A percentile compares a stretch with the other conserved stretches of the same genome.
These are phyloP conservation scores for Vollenhovia emeryi DNA, from an alignment of 1,140 invertebrate species.

Conservation along the genomic window DNA sequence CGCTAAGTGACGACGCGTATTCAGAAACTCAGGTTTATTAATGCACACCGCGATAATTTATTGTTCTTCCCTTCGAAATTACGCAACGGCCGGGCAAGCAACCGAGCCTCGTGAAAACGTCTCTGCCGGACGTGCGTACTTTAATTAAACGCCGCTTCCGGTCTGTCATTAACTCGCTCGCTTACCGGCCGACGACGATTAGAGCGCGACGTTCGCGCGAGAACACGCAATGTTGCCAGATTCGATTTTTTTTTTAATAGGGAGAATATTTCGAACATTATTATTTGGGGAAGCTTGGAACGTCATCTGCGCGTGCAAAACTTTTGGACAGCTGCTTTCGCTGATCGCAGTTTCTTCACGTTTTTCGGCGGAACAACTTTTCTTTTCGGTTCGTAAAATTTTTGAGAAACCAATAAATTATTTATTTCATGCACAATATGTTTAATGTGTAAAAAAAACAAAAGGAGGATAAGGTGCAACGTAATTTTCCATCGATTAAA, in stretches of 20 bases:
- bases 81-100: slow-evolving; percentile 58
- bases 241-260: neutral
- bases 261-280: neutral
- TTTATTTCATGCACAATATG: neutral
- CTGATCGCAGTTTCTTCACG: neutral
- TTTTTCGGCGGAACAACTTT: neutral
- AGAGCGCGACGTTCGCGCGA: slow-evolving; percentile 54
- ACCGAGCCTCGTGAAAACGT: slow-evolving; percentile 72
- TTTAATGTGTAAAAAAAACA: neutral
- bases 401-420: neutral
- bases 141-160: slow-evolving; percentile 77
- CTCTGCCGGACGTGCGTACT: slow-evolving; percentile 76
- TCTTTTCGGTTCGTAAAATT: neutral
- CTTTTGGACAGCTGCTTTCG: neutral
- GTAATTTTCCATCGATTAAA: neutral
- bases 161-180: slow-evolving; percentile 73
- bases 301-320: neutral
- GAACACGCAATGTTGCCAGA: slow-evolving; percentile 20
- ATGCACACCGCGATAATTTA: slow-evolving; percentile 42
- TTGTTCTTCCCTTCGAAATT: slow-evolving; percentile 58
- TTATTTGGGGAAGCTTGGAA: neutral
- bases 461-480: neutral
- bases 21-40: slow-evolving; percentile 30
- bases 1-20: neutral
- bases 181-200: slow-evolving; percentile 67